Percentiles rank a stretch among this genome's conserved stretches.
These are phyloP conservation scores for Drosophila setifemur DNA, from an alignment of 1,140 invertebrate species.

Conservation along the genomic window DNA sequence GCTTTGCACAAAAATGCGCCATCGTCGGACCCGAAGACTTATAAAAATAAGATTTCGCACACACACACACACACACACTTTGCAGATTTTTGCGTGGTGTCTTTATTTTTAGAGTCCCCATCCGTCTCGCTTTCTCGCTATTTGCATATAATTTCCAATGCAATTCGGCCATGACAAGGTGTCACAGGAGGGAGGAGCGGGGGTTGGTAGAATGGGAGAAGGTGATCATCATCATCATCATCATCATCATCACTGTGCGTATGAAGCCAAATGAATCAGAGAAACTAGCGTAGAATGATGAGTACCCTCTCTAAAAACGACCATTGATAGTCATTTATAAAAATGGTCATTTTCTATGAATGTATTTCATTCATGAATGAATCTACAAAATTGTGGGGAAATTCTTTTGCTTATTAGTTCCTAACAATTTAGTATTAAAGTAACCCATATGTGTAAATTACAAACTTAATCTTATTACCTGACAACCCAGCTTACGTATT, in stretches of 20 bases:
- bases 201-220: neutral
- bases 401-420: too few species aligned
- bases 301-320: neutral
- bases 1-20: slow-evolving; percentile 63
- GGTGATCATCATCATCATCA: slow-evolving; percentile 27
- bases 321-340: neutral
- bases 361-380: neutral
- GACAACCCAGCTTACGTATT: neutral
- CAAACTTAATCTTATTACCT: too few species aligned
- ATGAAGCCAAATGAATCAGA: neutral
- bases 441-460: too few species aligned
- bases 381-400: too few species aligned
- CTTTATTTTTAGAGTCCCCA: slow-evolving; percentile 69
- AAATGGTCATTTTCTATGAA: too few species aligned
- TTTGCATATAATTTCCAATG: slow-evolving; percentile 79
- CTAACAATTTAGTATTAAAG: too few species aligned
- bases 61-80: too few species aligned
- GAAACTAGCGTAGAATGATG: neutral
- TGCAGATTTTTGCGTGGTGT: slow-evolving; percentile 53
- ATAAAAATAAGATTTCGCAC: slow-evolving; percentile 60
- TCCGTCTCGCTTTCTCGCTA: slow-evolving; percentile 24
- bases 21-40: slow-evolving; percentile 42
- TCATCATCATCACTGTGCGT: slow-evolving; percentile 25
- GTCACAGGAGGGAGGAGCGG: neutral
- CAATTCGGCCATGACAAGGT: slow-evolving; percentile 35